Evolutionary conservation across 2,888 invertebrate genomes (phyloP).

Genomic region (Silvanus unidentatus): DNA sequence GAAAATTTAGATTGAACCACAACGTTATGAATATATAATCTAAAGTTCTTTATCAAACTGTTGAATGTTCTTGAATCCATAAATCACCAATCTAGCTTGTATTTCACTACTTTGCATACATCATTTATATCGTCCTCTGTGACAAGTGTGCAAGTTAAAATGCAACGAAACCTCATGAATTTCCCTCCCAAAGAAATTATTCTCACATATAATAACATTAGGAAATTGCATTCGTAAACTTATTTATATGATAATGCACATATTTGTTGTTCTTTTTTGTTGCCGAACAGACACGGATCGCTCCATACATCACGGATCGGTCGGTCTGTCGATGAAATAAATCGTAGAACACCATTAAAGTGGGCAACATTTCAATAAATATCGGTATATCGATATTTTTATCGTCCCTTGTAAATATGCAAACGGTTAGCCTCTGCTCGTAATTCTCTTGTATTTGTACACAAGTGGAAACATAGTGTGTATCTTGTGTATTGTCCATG

Average conservation of each 20-base stretch:
- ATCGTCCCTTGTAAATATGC: constrained; percentile 20
- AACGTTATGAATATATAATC: constrained; percentile 35
- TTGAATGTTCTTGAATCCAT: constrained; percentile 31
- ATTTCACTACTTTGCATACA: constrained; percentile 24
- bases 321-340: no score
- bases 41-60: constrained; percentile 36
- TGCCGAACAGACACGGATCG: no score
- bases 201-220: neutral
- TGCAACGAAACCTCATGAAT: neutral
- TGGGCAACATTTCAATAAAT: constrained; percentile 13
- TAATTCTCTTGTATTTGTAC: constrained; percentile 12
- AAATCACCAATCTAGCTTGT: constrained; percentile 29
- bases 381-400: constrained; percentile 14
- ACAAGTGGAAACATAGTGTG: constrained; percentile 10
- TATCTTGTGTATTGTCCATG: neutral
- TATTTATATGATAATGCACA: no score
- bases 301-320: no score
- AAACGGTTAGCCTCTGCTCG: constrained; percentile 13
- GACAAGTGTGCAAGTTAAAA: neutral
- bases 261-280: no score
- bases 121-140: constrained; percentile 13
- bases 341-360: no score
- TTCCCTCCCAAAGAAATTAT: constrained; percentile 1
- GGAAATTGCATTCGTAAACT: no score
- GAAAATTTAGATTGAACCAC: constrained; percentile 18